Percentiles rank a stretch among this genome's conserved stretches.
Conservation (phyloP, 2,797 vertebrate species). For the Chromobotia macracanthus region DNA sequence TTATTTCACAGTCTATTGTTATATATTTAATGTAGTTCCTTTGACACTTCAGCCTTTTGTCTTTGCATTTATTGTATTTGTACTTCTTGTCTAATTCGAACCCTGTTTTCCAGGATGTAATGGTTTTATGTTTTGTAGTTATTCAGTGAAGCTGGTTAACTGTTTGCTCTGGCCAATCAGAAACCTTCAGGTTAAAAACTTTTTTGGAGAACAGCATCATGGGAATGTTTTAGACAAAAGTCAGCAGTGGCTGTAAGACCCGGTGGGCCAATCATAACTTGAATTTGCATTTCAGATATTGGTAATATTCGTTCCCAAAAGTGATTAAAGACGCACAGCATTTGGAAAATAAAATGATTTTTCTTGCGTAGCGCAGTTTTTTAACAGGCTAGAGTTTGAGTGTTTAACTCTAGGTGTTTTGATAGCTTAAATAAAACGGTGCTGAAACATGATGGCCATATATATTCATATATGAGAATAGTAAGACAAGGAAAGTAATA, state of each 20-base stretch:
- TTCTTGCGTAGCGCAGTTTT: neutral
- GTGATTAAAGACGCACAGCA: neutral
- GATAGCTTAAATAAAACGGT: no score
- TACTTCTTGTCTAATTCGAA: constrained; percentile 17
- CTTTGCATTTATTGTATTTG: constrained; percentile 48
- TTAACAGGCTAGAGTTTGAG: neutral
- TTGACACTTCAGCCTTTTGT: constrained; percentile 47
- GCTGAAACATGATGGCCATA: no score
- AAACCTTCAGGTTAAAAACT: constrained; percentile 11
- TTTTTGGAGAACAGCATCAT: neutral
- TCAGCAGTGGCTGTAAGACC: neutral
- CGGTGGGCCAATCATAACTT: constrained; percentile 14
- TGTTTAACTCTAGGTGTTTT: neutral
- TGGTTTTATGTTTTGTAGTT: constrained; percentile 13
- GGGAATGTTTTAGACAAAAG: neutral
- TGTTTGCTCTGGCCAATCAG: neutral
- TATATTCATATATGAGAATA: no score
- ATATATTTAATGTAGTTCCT: constrained; percentile 33
- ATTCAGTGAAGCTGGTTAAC: constrained; percentile 7
- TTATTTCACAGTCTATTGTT: constrained; percentile 36
- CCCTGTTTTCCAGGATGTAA: constrained; percentile 17
- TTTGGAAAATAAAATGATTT: constrained; percentile 36
- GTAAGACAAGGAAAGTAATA: no score
- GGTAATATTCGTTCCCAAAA: neutral
- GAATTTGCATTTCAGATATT: constrained; percentile 38